Evolutionary conservation across 2,888 invertebrate species (phyloP).

Genomic region (Pachydiplax longipennis): DNA sequence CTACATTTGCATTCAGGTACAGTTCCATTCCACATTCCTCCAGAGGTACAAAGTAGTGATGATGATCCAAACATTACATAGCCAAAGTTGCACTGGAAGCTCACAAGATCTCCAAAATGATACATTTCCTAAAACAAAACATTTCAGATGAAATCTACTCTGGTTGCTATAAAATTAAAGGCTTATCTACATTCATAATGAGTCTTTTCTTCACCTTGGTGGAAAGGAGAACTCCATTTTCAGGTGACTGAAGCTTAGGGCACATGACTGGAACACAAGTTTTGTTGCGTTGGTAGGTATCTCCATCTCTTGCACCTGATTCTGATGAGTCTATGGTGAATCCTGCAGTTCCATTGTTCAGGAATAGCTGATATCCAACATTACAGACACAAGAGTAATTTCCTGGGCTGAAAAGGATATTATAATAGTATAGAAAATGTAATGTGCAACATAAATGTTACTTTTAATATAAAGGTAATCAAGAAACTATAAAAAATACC

Average conservation of each 20-base stretch:
- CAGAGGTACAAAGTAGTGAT: conserved; percentile 84
- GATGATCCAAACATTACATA: conserved; percentile 90
- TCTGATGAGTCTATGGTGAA: conserved; percentile 81
- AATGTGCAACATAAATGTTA: not conserved
- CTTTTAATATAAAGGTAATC: not conserved
- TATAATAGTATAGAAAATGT: not conserved
- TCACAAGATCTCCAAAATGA: conserved; percentile 88
- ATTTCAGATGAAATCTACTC: not conserved
- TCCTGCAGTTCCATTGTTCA: conserved; percentile 87
- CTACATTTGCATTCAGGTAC: conserved; percentile 93
- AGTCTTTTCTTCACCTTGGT: conserved; percentile 66
- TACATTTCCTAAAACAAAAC: conserved; percentile 66
- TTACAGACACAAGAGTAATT: conserved; percentile 88
- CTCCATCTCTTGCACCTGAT: conserved; percentile 87
- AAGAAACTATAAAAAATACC: not conserved
- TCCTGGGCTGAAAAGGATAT: conserved; percentile 70
- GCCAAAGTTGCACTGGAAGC: conserved; percentile 94
- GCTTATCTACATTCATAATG: not conserved
- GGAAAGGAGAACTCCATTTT: conserved; percentile 84
- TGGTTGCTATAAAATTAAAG: conserved; percentile 37
- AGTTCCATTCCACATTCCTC: conserved; percentile 93
- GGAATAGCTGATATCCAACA: conserved; percentile 89
- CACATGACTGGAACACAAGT: conserved; percentile 95
- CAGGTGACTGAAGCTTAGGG: conserved; percentile 76
- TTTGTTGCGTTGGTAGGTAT: conserved; percentile 88